Conservation (phyloP, 2,888 invertebrate species). For the Eristalis pertinax region DNA sequence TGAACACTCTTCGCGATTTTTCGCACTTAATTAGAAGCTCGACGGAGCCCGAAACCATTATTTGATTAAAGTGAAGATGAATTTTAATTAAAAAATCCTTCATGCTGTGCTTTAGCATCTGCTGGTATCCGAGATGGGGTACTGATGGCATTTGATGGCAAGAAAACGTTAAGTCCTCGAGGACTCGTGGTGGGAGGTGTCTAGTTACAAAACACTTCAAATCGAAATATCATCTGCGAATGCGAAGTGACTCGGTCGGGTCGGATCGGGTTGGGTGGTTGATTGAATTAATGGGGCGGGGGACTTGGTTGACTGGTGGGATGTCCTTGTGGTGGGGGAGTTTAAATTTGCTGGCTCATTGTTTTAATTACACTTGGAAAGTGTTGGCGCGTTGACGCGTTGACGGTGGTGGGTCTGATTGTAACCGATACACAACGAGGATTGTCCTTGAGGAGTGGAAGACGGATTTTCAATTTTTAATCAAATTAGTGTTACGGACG, state of each 20-base stretch:
- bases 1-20: constrained; percentile 80
- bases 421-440: constrained; percentile 19
- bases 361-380: constrained; percentile 61
- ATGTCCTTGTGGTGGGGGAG: constrained; percentile 55
- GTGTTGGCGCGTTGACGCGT: neutral
- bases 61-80: constrained; percentile 82
- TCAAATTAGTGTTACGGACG: constrained; percentile 40
- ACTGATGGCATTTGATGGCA: too few species aligned
- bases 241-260: constrained; percentile 16
- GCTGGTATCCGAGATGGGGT: neutral
- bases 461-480: constrained; percentile 56
- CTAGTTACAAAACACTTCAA: constrained; percentile 69
- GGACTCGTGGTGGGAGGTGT: neutral
- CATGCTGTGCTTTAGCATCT: constrained; percentile 42
- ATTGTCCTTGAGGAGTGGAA: neutral
- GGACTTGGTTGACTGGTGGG: neutral
- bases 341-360: constrained; percentile 69
- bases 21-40: constrained; percentile 81
- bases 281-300: constrained; percentile 27
- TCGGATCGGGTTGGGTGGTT: neutral
- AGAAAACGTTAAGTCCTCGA: too few species aligned
- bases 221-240: constrained; percentile 69
- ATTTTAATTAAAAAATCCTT: constrained; percentile 81
- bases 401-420: neutral
- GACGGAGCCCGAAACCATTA: constrained; percentile 76